Conservation (phyloP, 2,113 vertebrate genomes). For the Pampusana beccarii region DNA sequence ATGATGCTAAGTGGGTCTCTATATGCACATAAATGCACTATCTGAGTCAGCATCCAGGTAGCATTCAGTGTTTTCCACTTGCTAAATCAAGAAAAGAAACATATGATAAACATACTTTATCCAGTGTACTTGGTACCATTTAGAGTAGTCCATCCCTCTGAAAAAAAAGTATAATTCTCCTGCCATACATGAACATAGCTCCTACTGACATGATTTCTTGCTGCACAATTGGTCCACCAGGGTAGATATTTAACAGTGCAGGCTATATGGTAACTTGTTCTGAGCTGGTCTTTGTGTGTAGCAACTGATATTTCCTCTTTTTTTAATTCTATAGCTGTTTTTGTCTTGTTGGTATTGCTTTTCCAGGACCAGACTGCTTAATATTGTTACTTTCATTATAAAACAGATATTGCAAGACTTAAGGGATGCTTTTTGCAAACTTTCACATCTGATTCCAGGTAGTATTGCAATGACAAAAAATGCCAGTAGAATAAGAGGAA, state of each 20-base stretch:
- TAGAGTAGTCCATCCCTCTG: not conserved
- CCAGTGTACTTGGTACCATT: not conserved
- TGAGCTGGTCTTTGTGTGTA: not conserved
- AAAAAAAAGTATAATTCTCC: not conserved
- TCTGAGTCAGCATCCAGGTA: not conserved
- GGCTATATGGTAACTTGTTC: not conserved
- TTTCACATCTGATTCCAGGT: not conserved
- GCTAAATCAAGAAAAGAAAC: not conserved
- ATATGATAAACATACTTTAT: not conserved
- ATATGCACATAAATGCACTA: not conserved
- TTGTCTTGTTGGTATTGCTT: not conserved
- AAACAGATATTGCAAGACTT: not conserved
- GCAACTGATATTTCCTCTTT: not conserved
- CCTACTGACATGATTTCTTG: not conserved
- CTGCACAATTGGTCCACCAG: not conserved
- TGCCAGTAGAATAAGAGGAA: not conserved
- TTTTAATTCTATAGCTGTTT: not conserved
- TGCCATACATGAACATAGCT: rapidly evolving
- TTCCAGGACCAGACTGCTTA: not conserved
- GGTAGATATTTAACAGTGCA: not conserved
- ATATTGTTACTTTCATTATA: not conserved
- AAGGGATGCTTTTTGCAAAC: not conserved
- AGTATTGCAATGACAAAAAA: not conserved
- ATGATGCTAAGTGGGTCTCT: not conserved
- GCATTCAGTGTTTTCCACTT: not conserved